Percentiles rank a stretch among this genome's conserved stretches.
Conservation (phyloP, 2,797 vertebrate genomes). For the Distichodus sexfasciatus region DNA sequence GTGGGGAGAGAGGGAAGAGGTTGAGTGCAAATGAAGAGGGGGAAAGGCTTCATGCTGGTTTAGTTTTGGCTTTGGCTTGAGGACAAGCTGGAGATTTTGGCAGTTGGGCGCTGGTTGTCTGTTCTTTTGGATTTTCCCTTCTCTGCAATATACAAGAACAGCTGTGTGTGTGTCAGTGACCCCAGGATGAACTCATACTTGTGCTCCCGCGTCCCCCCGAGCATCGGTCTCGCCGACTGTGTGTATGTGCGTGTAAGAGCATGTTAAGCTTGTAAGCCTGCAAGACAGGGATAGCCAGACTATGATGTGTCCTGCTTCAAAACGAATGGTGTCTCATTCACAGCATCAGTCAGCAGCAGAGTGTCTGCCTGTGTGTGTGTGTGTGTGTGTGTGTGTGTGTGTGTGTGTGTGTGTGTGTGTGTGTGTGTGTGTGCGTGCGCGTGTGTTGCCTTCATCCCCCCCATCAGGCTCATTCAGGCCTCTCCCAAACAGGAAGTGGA, state of each 20-base stretch:
- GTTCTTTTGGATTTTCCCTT: conserved; percentile 22
- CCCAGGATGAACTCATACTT: neutral
- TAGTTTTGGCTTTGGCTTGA: conserved; percentile 29
- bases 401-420: neutral
- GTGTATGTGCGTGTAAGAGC: neutral
- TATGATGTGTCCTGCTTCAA: conserved; percentile 3
- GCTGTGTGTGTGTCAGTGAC: neutral
- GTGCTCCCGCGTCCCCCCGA: neutral
- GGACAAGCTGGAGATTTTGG: conserved; percentile 26
- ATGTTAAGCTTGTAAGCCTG: neutral
- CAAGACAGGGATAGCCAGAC: conserved; percentile 18
- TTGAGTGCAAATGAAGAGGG: conserved; percentile 16
- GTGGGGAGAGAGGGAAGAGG: neutral
- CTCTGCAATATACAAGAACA: neutral
- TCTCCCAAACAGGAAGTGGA: conserved; percentile 30
- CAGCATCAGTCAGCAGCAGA: conserved; percentile 3
- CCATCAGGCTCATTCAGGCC: conserved; percentile 11
- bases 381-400: neutral
- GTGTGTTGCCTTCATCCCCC: neutral
- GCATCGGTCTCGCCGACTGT: neutral
- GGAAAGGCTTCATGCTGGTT: conserved; percentile 29
- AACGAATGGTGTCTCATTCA: conserved; percentile 14
- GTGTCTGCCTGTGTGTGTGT: neutral
- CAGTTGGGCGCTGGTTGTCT: conserved; percentile 14
- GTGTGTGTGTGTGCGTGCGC: neutral